Evolutionary conservation across 2,888 invertebrate species (phyloP).

Genomic region (Troides oblongomaculatus): DNA sequence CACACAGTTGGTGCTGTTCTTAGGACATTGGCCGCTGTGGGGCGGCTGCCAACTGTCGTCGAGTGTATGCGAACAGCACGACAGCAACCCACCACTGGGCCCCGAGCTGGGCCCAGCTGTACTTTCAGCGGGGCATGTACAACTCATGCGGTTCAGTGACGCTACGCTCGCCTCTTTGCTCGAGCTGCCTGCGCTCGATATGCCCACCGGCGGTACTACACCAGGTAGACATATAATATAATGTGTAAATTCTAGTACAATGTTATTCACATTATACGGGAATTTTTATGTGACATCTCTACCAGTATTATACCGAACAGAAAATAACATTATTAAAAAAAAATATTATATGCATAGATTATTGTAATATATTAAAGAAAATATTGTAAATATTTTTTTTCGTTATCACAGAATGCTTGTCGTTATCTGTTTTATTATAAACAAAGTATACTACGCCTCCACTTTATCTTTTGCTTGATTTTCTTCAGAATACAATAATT

Average conservation of each 20-base stretch:
- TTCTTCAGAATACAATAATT: too few species aligned
- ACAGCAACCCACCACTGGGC: constrained; percentile 84
- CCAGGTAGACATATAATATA: constrained; percentile 39
- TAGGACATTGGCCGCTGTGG: constrained; percentile 97
- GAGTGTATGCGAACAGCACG: constrained; percentile 95
- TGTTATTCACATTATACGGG: too few species aligned
- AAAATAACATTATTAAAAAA: background rate
- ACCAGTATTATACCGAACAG: too few species aligned
- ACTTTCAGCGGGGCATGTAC: constrained; percentile 89
- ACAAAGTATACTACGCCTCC: too few species aligned
- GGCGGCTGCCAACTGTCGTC: constrained; percentile 94
- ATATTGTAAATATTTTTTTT: too few species aligned
- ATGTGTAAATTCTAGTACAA: background rate
- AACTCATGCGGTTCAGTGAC: constrained; percentile 91
- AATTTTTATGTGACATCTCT: too few species aligned
- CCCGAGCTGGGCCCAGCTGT: constrained; percentile 89
- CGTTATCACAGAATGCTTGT: too few species aligned
- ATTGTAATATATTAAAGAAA: too few species aligned
- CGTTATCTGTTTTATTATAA: too few species aligned
- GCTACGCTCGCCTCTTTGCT: constrained; percentile 92
- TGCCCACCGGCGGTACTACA: constrained; percentile 77
- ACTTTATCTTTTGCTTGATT: too few species aligned
- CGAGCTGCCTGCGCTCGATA: constrained; percentile 91
- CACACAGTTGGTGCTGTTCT: constrained; percentile 93
- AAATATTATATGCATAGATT: too few species aligned